Conservation (phyloP, 2,888 invertebrate genomes). For the Cynaeus angustus region DNA sequence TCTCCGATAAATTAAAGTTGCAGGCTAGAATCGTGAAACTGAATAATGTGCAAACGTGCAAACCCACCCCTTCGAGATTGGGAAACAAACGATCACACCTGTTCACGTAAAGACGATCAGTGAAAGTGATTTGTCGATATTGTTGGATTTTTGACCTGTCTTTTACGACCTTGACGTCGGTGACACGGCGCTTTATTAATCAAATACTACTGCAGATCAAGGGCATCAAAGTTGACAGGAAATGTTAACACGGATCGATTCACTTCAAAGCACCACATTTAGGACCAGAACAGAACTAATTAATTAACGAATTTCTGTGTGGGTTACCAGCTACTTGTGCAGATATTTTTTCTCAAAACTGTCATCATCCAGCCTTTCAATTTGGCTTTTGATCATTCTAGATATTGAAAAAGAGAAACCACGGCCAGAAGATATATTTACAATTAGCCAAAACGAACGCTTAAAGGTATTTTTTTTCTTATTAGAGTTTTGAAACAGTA, state of each 20-base stretch:
- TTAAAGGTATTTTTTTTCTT: no score
- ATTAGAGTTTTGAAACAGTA: no score
- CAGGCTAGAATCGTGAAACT: conserved; percentile 42
- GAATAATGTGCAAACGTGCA: conserved; percentile 43
- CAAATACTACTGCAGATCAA: conserved; percentile 39
- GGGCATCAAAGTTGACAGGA: conserved; percentile 44
- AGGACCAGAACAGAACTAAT: conserved; percentile 44
- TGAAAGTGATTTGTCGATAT: conserved; percentile 35
- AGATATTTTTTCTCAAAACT: background rate
- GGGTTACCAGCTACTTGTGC: background rate
- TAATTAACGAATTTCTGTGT: conserved; percentile 39
- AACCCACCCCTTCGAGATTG: conserved; percentile 43
- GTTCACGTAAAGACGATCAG: conserved; percentile 43
- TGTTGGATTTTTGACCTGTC: conserved; percentile 30
- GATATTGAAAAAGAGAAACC: no score
- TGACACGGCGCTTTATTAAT: conserved; percentile 42
- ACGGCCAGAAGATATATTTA: no score
- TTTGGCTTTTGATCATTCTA: no score
- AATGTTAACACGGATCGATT: conserved; percentile 46
- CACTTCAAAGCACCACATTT: conserved; percentile 44
- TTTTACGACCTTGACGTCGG: conserved; percentile 35
- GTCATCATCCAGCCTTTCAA: no score
- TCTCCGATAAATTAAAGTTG: conserved; percentile 45
- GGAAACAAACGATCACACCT: conserved; percentile 48
- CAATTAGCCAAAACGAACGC: no score